Base-by-base conservation (phyloP, 2,888 invertebrate genomes). In the Drosophila longiperda region DNA sequence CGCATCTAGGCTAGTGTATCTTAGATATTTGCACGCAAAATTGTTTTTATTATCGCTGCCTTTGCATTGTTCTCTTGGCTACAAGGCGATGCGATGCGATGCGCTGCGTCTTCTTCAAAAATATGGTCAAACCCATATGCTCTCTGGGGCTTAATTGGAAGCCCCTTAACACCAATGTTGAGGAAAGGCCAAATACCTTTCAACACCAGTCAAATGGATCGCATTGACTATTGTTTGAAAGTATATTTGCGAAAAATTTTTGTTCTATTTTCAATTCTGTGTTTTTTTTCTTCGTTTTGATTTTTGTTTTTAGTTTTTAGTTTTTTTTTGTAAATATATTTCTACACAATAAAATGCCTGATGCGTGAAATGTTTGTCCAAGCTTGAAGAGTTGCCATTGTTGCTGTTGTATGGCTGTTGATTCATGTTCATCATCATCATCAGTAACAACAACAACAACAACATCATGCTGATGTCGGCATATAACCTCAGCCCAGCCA, bases 21-120 rank as follows among this genome's bases (percentile, higher is more conserved):
- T 92, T 83, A 91, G 92, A 91, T 91, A 92, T 91, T 91, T 92
- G 91, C 91, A 91, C 92, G 91, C 91, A 90, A 91, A 92, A 91
- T 89, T 77, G 85, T 87, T 85, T 87, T 87, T 82, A 80, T 79
- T 78, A 71, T 32, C 66, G 78, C 73, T 68, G 54, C 45, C 53
- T 78, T 69, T 75, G 80, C 49, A 63, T 64, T 68, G 62, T 80
- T 74, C 70, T 89, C 77, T 40, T 61, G 76, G 80, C 76, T 75
- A 80, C 62, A 79, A 81, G 60, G 69, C 64, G 84, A 87, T 83
- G 80, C 80, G 71, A 78, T n/a, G 32, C 32, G 29, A 49, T 49
- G 34, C 5, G 20, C 17, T 49, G 50, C n/a, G 38, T 57, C 40
- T 57, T 57, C 26, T 49, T 81, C 79, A 82, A 89, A 78, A 90